Evolutionary conservation across 2,888 invertebrate species (phyloP), one percentile per base, ranked within the genome.

Genomic region (Campoplex capitator): DNA sequence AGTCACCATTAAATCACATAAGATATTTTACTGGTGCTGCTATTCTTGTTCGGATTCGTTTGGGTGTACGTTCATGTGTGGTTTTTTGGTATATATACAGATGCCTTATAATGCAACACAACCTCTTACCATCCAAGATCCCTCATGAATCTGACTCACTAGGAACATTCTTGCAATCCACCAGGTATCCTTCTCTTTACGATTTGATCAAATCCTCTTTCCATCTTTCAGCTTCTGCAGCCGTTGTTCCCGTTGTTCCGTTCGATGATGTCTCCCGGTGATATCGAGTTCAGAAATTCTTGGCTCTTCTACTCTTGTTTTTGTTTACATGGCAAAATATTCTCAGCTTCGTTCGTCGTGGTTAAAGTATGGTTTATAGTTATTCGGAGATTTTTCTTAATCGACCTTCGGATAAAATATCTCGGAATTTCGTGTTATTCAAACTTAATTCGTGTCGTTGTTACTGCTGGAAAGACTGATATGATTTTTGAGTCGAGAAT

Each of bases 1-100:
- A 86, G 90, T 90, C 91, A 88, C 84, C 85, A 88, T 90, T 92
- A 91, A 92, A 92, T 92, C 92, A 91, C 88, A 85, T 83, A 88
- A 89, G 89, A 92, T 92, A 79, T 83, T 79, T 58, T 76, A 58
- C 71, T 38, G 79, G 75, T 28, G 65, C 65, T 78, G 62, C 4
- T 62, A 38, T 58, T 11, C 18, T 45, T 18, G 32, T 13, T 51
- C 28, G 35, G 6, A 32, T 62, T 32, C 16, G 32, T 62, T 62
- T 62, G 32, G 32, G 23, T 74, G 35, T 54, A 54, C 56, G 32
- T 68, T 68, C 23, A n/a, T n/a, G 23, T 68, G 68, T 16, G 68
- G 18, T 32, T 16, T 65, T 79, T 54, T 74, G 45, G 45, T 48
- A 18, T 68, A 51, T 32, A 51, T 62, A 23, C 42, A 23, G 23